A percentile compares a stretch with the other conserved stretches of the same genome.
Evolutionary conservation across 2,888 invertebrate genomes (phyloP).

Genomic region (Cenopis cana): DNA sequence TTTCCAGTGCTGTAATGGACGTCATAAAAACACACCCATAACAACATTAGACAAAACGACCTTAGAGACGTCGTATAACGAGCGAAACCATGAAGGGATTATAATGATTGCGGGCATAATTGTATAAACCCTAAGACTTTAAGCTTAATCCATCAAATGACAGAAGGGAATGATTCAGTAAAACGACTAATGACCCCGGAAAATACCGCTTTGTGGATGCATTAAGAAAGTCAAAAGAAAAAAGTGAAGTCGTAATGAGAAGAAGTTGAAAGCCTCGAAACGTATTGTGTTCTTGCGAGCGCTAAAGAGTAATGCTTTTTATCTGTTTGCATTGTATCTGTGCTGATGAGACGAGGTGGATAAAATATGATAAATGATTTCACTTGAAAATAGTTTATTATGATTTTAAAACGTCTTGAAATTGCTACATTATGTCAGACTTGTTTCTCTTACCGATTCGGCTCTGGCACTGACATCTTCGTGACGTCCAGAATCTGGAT

Average conservation of each 20-base stretch:
- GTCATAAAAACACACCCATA: constrained; percentile 10
- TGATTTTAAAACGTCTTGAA: no score
- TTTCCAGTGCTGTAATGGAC: constrained; percentile 26
- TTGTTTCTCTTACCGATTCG: no score
- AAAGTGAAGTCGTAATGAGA: constrained; percentile 40
- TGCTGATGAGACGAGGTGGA: not conserved
- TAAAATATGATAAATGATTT: not conserved
- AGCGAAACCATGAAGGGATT: constrained; percentile 3
- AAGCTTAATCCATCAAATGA: constrained; percentile 22
- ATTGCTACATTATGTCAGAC: no score
- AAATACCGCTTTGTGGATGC: constrained; percentile 37
- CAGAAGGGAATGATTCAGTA: constrained; percentile 31
- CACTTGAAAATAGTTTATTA: no score
- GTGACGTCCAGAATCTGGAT: no score
- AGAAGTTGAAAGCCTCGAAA: constrained; percentile 31
- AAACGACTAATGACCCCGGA: constrained; percentile 39
- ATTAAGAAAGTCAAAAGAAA: constrained; percentile 35
- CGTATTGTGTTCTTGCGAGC: constrained; percentile 26
- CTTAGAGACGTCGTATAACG: constrained; percentile 1
- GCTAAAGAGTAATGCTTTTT: constrained; percentile 7
- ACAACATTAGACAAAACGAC: not conserved
- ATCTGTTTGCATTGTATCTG: not conserved
- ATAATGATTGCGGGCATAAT: constrained; percentile 20
- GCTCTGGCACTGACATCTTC: no score
- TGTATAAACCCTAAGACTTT: not conserved